These are phyloP conservation scores for Eira barbara DNA, from an alignment of 2,113 vertebrate species.

Conservation along the genomic window DNA sequence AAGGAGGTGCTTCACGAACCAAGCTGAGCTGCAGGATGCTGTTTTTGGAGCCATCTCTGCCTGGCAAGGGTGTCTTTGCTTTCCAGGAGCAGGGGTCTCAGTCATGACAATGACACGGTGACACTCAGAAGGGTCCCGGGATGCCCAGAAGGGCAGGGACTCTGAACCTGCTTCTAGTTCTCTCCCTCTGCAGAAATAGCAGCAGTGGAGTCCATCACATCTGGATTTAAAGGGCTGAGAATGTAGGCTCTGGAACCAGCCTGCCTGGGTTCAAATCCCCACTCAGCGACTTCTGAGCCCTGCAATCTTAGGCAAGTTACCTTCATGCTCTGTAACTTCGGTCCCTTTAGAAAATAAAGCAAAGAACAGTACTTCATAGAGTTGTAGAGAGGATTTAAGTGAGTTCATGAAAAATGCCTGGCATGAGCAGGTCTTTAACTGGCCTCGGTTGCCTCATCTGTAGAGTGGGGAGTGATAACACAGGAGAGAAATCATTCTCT, in stretches of 20 bases:
- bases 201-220: background rate
- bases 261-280: background rate
- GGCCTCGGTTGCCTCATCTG: background rate
- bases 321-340: background rate
- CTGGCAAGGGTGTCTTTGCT: background rate
- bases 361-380: background rate
- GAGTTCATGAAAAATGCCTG: background rate
- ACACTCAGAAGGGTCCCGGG: background rate
- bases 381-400: background rate
- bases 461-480: background rate
- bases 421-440: background rate
- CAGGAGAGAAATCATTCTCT: no score
- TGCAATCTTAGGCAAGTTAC: background rate
- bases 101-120: background rate
- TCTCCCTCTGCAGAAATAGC: background rate
- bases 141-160: background rate
- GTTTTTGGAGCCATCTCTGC: background rate
- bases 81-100: background rate
- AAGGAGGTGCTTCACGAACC: background rate
- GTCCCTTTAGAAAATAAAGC: background rate
- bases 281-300: background rate
- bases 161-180: background rate
- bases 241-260: background rate
- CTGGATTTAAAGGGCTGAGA: background rate
- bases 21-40: background rate